Evolutionary conservation across 2,113 vertebrate species (phyloP), one percentile per base, ranked within the genome.

Genomic region (Progne subis): DNA sequence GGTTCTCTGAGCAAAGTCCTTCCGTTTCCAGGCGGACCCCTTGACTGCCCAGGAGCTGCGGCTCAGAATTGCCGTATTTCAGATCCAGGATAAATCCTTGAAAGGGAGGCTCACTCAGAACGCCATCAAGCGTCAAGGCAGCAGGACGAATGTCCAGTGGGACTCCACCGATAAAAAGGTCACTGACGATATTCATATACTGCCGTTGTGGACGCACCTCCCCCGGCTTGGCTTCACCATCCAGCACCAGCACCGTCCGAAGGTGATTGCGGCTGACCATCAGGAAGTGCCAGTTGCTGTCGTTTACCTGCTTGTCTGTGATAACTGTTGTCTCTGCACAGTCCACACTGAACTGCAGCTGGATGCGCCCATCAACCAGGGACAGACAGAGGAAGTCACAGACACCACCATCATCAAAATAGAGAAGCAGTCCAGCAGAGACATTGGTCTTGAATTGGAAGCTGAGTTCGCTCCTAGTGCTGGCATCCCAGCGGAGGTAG

Each of bases 401-500:
- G 95, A 98, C 99, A 34, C 99, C 99, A 5, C 99, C 99, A 3
- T 99, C 99, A 23, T 99, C 99, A 34, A 99, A 98, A 97, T 99
- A 99, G 83, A 99, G 98, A 14, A 99, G 95, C 75, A 99, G 98
- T 91, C 98, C 99, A 14, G 98, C 97, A 28, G 99, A 98, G 43
- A 98, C 95, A 0, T 99, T 98, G 61, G 99, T 99, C 97, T 99
- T 99, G 97, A 99, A 98, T 95, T 99, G 99, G 95, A 99, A 99
- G 49, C 98, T 99, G 94, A 99, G 99, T 96, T 99, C 99, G 4
- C 99, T 98, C 93, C 98, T 98, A 6, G 98, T 98, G 97, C 99
- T 99, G 88, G 99, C 99, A 57, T 99, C 99, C 99, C 99, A 99
- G 95, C 99, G 99, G 72, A 99, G 98, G 98, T 99, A 99, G 83